A percentile compares a stretch with the other conserved stretches of the same genome.
Evolutionary conservation across 2,888 invertebrate species (phyloP).

Genomic region (Pandemis cinnamomeana): DNA sequence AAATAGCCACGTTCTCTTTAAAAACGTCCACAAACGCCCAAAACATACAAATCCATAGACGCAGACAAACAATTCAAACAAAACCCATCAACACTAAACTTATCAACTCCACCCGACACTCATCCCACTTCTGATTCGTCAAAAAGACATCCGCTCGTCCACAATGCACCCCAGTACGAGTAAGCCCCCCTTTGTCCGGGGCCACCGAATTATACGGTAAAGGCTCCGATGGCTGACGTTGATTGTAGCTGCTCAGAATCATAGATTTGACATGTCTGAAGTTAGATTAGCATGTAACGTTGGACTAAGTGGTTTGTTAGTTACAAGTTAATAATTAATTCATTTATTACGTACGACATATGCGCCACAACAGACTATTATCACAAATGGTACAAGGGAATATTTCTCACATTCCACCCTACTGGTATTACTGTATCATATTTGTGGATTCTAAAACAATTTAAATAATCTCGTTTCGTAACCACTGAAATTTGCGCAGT

Average conservation of each 20-base stretch:
- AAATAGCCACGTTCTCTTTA: no score
- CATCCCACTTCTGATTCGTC: conserved; percentile 31
- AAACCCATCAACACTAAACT: neutral
- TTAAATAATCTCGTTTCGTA: no score
- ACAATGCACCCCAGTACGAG: conserved; percentile 14
- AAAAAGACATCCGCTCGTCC: conserved; percentile 27
- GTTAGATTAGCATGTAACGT: conserved; percentile 1
- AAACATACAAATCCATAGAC: neutral
- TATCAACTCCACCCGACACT: neutral
- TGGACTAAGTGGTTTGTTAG: neutral
- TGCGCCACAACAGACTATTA: no score
- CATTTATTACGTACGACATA: neutral
- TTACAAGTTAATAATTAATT: neutral
- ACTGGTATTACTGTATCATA: no score
- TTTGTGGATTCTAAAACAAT: no score
- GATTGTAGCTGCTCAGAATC: conserved; percentile 27
- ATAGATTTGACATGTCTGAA: conserved; percentile 12
- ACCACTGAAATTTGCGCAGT: no score
- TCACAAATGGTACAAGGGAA: no score
- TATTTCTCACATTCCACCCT: no score
- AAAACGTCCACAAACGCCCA: no score
- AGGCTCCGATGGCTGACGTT: conserved; percentile 17
- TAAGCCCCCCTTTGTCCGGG: conserved; percentile 8
- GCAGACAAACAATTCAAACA: neutral
- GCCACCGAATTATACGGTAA: conserved; percentile 26